Percentiles rank a stretch among this genome's conserved stretches.
These are phyloP conservation scores for Chelonus insularis DNA, from an alignment of 1,140 invertebrate genomes.

Conservation along the genomic window DNA sequence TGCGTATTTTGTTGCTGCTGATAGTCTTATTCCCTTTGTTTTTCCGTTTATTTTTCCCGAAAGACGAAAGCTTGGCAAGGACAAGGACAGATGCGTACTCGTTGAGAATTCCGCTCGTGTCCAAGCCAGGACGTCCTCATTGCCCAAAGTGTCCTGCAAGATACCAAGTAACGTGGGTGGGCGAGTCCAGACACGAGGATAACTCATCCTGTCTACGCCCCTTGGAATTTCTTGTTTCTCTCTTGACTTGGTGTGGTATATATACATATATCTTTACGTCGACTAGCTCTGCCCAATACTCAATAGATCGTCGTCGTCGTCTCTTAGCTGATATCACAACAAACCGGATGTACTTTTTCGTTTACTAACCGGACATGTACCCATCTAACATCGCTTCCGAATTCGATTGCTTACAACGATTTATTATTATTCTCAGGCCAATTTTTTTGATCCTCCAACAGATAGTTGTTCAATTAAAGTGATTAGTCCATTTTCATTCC, in stretches of 20 bases:
- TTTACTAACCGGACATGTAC: too few relatives aligned
- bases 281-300: too few relatives aligned
- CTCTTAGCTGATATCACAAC: too few relatives aligned
- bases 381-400: too few relatives aligned
- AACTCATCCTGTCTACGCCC: conserved; percentile 47
- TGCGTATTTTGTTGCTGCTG: background rate
- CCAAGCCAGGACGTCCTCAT: conserved; percentile 47
- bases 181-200: conserved; percentile 39
- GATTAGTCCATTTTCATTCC: too few relatives aligned
- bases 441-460: too few relatives aligned
- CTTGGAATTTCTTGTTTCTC: conserved; percentile 17
- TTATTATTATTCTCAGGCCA: too few relatives aligned
- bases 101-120: conserved; percentile 46
- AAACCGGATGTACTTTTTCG: too few relatives aligned
- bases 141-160: conserved; percentile 48
- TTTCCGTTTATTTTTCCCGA: background rate
- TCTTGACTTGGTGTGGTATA: background rate
- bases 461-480: too few relatives aligned
- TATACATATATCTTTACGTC: background rate
- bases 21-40: conserved; percentile 24
- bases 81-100: conserved; percentile 48
- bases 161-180: conserved; percentile 43
- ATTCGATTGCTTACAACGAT: too few relatives aligned
- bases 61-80: conserved; percentile 3
- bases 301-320: too few relatives aligned